Base-by-base conservation (phyloP, 1,140 invertebrate species). In the Drosophila ogumai region DNA sequence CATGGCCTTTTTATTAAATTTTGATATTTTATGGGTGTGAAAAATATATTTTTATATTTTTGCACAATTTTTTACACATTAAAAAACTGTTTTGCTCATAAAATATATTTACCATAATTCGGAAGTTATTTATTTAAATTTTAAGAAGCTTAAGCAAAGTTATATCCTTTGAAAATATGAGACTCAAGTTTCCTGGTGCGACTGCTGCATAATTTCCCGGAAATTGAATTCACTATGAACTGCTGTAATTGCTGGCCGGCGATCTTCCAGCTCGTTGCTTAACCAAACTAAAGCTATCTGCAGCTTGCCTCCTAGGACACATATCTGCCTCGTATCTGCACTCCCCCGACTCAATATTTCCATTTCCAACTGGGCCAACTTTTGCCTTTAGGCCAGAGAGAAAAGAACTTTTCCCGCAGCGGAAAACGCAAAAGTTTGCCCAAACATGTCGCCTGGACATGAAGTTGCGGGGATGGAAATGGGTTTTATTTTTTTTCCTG, bases 261-360 rank as follows among this genome's bases (percentile, higher is more conserved):
- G 66, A 71, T 71, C 41, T 71, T 69, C 50, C 67, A 71, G 67
- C 64, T 69, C 32, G 68, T 72, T 72, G 68, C 66, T 58, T 58
- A 49, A 47, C 68, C 36, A 59, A 72, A 72, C 36, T 34, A 47
- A 59, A 72, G 43, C 52, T 72, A 72, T 72, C 52, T 50, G 19
- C 36, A 72, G 50, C 22, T 50, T 72, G 31, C 49, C 43, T 32
- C 28, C 28, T 32, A 50, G 8, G 34, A 22, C 31, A 72, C 66
- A 73, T 73, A 72, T 72, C 66, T 41, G 66, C 36, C 36, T 43
- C 22, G 19, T 38, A 19, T 38, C 17, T 4, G n/a, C 28, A n/a
- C n/a, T 12, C 31, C 34, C 31, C 10, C 6, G 19, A 19, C 50
- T 49, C 19, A 36, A 34, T 28, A 57, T 69, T 47, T 25, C 28